phyloP scores from a whole-genome alignment of 64 coral and sea anemone genomes.

The Actinia tenebrosa region DNA sequence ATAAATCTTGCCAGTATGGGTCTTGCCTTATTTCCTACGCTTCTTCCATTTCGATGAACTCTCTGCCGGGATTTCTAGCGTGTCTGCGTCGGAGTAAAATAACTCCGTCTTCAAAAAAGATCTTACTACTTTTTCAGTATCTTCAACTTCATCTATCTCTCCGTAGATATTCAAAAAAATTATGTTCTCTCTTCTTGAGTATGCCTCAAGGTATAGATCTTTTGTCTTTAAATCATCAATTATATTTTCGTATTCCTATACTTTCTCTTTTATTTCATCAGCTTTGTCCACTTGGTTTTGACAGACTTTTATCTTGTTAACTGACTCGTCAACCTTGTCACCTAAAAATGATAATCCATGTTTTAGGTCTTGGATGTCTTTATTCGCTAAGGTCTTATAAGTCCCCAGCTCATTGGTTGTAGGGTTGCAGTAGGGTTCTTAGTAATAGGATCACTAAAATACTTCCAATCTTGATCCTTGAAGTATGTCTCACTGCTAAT shows the following conservation, averaged over 20 bases:
- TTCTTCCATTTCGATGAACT: constrained; percentile 6
- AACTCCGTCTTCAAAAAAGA: not conserved
- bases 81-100: not conserved
- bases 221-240: constrained; percentile 3
- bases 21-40: not conserved
- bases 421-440: too few species aligned
- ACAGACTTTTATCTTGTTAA: too few species aligned
- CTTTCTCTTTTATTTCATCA: not conserved
- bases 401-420: too few species aligned
- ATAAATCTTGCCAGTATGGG: constrained; percentile 19
- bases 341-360: too few species aligned
- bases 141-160: not conserved
- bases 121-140: not conserved
- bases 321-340: too few species aligned
- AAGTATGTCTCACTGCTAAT: too few species aligned
- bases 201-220: not conserved
- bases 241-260: not conserved
- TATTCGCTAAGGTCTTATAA: too few species aligned
- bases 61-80: constrained; percentile 4
- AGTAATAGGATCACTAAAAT: too few species aligned
- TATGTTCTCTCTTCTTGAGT: not conserved
- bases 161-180: constrained; percentile 12
- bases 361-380: too few species aligned
- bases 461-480: too few species aligned
- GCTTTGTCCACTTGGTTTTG: too few species aligned